Base-by-base conservation (phyloP, 2,113 vertebrate genomes). In the Synodontis membranacea region DNA sequence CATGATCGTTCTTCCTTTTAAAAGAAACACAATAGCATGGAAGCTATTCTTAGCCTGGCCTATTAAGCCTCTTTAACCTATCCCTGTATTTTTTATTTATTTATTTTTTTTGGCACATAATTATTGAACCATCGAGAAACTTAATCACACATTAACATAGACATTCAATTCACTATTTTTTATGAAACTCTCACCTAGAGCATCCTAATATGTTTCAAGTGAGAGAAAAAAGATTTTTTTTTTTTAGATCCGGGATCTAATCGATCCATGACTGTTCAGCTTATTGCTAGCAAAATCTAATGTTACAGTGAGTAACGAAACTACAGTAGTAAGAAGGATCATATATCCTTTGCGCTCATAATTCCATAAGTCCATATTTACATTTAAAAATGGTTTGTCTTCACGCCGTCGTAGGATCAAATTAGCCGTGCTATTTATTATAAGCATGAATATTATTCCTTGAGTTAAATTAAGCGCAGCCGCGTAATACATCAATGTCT, bases 21-120 rank as follows among this genome's bases (percentile, higher is more conserved):
- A 84, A 84, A 74, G 82, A 79, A 78, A 58, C 86, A 52, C 86
- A 68, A 68, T 54, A 78, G 42, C 46, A 70, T 58, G 14, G 19
- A 9, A 25, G 81, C 58, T 87, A 79, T 87, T 87, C 37, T 76
- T 66, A 79, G 80, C 58, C 25, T 31, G 58, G 23, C 17, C 46
- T 42, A 34, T 82, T 82, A 78, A 21, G 46, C 37, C 75, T 54
- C 17, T 58, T 37, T 56, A 21, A 80, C 52, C 78, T 12, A 56
- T 31, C 7, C 19, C 78, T n/a, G n/a, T n/a, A n/a, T n/a, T n/a
- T n/a, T n/a, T n/a, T n/a, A n/a, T n/a, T n/a, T n/a, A n/a, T n/a
- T n/a, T n/a, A n/a, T n/a, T n/a, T n/a, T 80, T 52, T 56, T 80
- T 21, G 31, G 50, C 52, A 37, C 31, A 23, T 37, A 19, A 12